Percentiles rank a stretch among this genome's conserved stretches.
Conservation (phyloP, 2,113 vertebrate genomes). For the Thalassarche chlororhynchos region DNA sequence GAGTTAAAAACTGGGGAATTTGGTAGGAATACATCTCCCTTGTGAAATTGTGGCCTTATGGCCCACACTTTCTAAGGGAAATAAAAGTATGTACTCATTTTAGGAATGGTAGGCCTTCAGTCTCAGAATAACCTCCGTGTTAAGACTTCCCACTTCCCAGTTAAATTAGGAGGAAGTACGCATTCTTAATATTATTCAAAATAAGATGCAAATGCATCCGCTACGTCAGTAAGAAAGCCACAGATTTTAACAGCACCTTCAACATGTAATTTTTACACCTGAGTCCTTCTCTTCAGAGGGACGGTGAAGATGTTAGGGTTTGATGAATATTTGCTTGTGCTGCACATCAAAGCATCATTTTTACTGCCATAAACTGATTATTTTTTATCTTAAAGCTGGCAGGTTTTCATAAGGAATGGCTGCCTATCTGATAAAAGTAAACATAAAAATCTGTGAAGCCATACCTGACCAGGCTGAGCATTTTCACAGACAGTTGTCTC, state of each 20-base stretch:
- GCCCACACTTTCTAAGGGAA: not conserved
- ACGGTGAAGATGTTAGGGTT: not conserved
- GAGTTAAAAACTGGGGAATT: not conserved
- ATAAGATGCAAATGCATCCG: not conserved
- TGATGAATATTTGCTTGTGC: constrained; percentile 37
- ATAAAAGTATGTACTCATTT: not conserved
- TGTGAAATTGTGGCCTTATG: not conserved
- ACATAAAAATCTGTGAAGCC: not conserved
- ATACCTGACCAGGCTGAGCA: constrained; percentile 87
- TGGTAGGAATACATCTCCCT: not conserved
- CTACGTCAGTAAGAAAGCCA: not conserved
- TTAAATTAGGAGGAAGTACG: not conserved
- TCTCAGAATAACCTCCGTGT: not conserved
- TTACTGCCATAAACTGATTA: not conserved
- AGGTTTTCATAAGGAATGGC: not conserved
- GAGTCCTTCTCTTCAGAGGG: not conserved
- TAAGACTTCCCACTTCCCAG: not conserved
- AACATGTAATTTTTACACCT: not conserved
- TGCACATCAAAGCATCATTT: constrained; percentile 29
- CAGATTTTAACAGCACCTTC: not conserved
- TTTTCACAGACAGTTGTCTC: constrained; percentile 94
- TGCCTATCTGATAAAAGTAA: not conserved
- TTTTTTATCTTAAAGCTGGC: not conserved
- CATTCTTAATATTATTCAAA: not conserved
- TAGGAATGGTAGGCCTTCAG: not conserved